Conservation (phyloP, 2,888 invertebrate species). For the Leucania comma region DNA sequence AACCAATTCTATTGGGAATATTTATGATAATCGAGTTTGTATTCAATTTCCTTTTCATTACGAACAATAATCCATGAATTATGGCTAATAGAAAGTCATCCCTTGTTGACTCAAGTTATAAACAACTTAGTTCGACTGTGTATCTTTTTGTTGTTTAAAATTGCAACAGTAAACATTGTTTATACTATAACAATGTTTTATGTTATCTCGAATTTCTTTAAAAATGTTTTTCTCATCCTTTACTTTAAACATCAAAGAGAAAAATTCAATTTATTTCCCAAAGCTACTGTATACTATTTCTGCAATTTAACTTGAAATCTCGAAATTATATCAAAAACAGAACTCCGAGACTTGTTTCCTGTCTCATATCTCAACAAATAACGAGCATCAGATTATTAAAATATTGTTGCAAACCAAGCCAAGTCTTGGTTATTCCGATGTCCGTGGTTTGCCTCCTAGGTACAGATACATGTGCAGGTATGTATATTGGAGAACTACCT, state of each 20-base stretch:
- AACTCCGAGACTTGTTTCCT: conserved; percentile 1
- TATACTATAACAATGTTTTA: not conserved
- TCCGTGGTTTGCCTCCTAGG: conserved; percentile 5
- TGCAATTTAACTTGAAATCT: conserved; percentile 21
- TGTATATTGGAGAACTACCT: conserved; percentile 52
- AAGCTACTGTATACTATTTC: conserved; percentile 7
- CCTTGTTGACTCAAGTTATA: conserved; percentile 61
- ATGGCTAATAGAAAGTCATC: conserved; percentile 73
- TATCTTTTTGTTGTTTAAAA: conserved; percentile 39
- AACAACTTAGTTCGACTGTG: conserved; percentile 46
- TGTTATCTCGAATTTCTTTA: not conserved
- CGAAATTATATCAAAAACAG: conserved; percentile 19
- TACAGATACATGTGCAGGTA: conserved; percentile 26
- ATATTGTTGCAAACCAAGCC: conserved; percentile 7
- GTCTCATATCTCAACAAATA: conserved; percentile 9
- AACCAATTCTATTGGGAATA: conserved; percentile 70
- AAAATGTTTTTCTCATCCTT: not conserved
- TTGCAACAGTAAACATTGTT: conserved; percentile 1
- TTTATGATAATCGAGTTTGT: conserved; percentile 82
- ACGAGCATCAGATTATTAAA: conserved; percentile 30
- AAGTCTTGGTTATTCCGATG: conserved; percentile 24
- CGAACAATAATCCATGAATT: conserved; percentile 75
- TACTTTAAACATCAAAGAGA: conserved; percentile 10
- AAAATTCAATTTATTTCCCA: conserved; percentile 20
- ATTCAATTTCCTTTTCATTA: conserved; percentile 82